These are phyloP conservation scores for Periparus ater DNA, from an alignment of 2,797 vertebrate species.

Conservation along the genomic window DNA sequence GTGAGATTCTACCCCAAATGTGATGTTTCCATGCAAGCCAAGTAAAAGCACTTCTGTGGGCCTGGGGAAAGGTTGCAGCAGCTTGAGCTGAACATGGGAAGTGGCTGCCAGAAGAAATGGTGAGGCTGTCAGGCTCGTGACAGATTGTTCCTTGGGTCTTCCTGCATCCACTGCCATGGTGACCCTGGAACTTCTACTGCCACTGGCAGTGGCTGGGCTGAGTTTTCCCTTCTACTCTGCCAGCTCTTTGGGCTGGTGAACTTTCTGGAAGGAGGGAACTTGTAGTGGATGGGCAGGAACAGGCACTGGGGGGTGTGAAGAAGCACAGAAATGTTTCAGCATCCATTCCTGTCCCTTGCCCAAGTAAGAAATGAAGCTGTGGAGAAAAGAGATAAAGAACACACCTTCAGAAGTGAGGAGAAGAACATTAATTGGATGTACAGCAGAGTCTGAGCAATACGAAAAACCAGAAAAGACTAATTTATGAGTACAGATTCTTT, in stretches of 20 bases:
- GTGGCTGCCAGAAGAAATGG: not conserved
- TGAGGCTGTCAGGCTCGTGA: rapidly evolving
- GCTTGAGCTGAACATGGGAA: not conserved
- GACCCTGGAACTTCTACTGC: not conserved
- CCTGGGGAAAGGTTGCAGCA: not conserved
- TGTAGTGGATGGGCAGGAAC: not conserved
- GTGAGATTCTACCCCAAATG: not conserved
- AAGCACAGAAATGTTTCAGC: not conserved
- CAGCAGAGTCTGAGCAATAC: not conserved
- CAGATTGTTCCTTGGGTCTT: not conserved
- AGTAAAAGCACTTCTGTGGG: not conserved
- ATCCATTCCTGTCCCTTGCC: not conserved
- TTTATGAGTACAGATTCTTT: slow-evolving; percentile 23
- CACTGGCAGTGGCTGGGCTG: not conserved
- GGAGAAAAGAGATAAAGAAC: not conserved
- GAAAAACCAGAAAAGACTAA: not conserved
- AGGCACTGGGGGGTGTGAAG: not conserved
- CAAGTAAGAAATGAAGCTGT: not conserved
- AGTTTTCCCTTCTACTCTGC: not conserved
- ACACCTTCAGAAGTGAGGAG: not conserved
- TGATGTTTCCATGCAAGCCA: not conserved
- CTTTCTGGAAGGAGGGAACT: not conserved
- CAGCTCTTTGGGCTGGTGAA: not conserved
- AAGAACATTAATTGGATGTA: not conserved
- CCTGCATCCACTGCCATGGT: not conserved